phyloP scores from a whole-genome alignment of 2,888 invertebrate genomes.

The Netelia virgata region DNA sequence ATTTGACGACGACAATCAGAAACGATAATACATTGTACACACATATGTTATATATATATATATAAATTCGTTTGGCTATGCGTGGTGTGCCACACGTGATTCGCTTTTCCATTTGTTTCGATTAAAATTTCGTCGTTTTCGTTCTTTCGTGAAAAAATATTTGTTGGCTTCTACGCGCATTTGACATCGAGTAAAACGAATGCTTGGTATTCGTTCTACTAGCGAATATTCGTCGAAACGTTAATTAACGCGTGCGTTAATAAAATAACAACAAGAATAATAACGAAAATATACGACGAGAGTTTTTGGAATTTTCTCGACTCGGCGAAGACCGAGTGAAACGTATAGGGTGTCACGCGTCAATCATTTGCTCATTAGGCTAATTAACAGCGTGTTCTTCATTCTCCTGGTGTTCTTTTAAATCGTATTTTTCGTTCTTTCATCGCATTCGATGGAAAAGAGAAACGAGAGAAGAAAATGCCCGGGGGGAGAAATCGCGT shows the following conservation, averaged over 20 bases:
- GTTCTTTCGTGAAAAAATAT: conserved; percentile 8
- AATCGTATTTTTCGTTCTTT: conserved; percentile 9
- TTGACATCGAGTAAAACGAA: conserved; percentile 7
- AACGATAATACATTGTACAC: neutral
- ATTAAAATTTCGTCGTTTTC: conserved; percentile 8
- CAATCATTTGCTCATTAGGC: conserved; percentile 78
- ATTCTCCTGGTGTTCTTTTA: conserved; percentile 33
- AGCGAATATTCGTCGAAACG: conserved; percentile 24
- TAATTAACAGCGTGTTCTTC: conserved; percentile 62
- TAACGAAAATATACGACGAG: conserved; percentile 29
- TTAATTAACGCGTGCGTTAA: conserved; percentile 25
- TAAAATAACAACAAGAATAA: conserved; percentile 53
- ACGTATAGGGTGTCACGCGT: conserved; percentile 61
- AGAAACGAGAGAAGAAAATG: conserved; percentile 58
- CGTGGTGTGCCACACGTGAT: conserved; percentile 60
- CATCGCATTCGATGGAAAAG: conserved; percentile 48
- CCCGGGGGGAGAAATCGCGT: conserved; percentile 49
- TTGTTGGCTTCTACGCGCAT: conserved; percentile 36
- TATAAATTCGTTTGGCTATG: conserved; percentile 46
- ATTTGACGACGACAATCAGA: conserved; percentile 58
- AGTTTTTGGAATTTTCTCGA: conserved; percentile 20
- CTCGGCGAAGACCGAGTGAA: conserved; percentile 20
- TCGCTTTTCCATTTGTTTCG: conserved; percentile 41
- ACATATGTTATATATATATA: conserved; percentile 49
- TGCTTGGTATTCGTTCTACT: too few species aligned